Percentiles rank a stretch among this genome's conserved stretches.
Evolutionary conservation across 1,140 invertebrate species (phyloP).

Genomic region (Adelges cooleyi): DNA sequence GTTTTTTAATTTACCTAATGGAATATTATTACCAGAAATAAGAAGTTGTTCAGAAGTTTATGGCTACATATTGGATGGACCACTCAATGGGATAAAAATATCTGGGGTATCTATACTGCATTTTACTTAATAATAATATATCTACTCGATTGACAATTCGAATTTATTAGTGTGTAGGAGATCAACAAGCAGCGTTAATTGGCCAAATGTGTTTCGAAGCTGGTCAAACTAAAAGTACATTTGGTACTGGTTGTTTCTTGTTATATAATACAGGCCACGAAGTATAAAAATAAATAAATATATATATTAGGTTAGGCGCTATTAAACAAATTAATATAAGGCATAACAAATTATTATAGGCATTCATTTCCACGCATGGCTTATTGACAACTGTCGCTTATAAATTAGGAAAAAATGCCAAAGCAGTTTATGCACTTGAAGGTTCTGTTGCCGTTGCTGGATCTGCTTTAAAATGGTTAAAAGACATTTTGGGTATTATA

Average conservation of each 20-base stretch:
- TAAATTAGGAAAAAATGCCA: constrained; percentile 66
- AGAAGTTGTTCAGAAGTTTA: constrained; percentile 84
- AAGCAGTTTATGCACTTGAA: constrained; percentile 77
- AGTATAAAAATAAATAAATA: neutral
- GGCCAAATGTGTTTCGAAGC: constrained; percentile 81
- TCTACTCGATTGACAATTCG: constrained; percentile 1
- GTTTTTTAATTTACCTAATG: constrained; percentile 80
- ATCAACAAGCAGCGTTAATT: constrained; percentile 84
- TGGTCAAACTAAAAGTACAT: constrained; percentile 87
- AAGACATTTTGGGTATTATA: constrained; percentile 52
- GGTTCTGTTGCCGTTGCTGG: constrained; percentile 91
- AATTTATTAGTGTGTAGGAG: constrained; percentile 64
- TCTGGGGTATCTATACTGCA: constrained; percentile 59
- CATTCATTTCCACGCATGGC: constrained; percentile 73
- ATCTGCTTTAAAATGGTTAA: constrained; percentile 53
- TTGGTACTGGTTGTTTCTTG: constrained; percentile 91
- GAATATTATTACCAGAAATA: constrained; percentile 71
- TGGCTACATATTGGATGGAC: constrained; percentile 54
- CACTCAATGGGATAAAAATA: constrained; percentile 70
- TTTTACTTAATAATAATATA: constrained; percentile 25
- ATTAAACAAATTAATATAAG: neutral
- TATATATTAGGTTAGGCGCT: neutral
- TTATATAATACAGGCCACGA: constrained; percentile 79
- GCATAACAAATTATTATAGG: too few species aligned
- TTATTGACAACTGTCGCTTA: constrained; percentile 88